phyloP scores from a whole-genome alignment of 2,888 invertebrate genomes.

The Torymus texanus region DNA sequence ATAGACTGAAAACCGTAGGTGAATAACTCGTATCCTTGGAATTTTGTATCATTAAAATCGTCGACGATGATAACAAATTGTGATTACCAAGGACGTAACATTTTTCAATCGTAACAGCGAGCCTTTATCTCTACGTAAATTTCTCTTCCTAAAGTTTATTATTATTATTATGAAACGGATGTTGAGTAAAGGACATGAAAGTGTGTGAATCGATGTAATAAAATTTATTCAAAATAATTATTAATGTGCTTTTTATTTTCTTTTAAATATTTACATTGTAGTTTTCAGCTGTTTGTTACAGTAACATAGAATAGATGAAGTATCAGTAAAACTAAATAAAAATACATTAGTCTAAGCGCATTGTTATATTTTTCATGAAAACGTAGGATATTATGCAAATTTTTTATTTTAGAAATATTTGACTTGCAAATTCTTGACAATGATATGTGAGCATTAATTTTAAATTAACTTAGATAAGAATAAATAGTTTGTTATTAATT shows the following conservation, averaged over 20 bases:
- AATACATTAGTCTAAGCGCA: not conserved
- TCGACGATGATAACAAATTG: constrained; percentile 38
- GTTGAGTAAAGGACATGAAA: constrained; percentile 23
- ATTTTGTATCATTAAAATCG: constrained; percentile 35
- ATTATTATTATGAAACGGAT: constrained; percentile 15
- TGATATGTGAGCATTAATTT: too few species aligned
- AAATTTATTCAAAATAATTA: constrained; percentile 50
- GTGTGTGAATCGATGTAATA: constrained; percentile 51
- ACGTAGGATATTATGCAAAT: too few species aligned
- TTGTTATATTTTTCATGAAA: too few species aligned
- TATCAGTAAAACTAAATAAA: not conserved
- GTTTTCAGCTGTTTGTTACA: not conserved
- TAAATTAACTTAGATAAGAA: too few species aligned
- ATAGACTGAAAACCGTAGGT: constrained; percentile 53
- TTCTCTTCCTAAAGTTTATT: constrained; percentile 14
- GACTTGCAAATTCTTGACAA: too few species aligned
- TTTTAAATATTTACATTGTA: constrained; percentile 28
- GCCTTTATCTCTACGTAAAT: constrained; percentile 42
- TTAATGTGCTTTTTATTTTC: constrained; percentile 59
- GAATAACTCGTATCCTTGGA: constrained; percentile 36
- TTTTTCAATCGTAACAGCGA: constrained; percentile 31
- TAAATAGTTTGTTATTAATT: too few species aligned
- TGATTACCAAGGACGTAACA: constrained; percentile 45
- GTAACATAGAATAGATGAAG: too few species aligned
- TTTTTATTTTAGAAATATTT: too few species aligned